These are phyloP conservation scores for Polyommatus icarus DNA, from an alignment of 2,888 invertebrate species.

Conservation along the genomic window DNA sequence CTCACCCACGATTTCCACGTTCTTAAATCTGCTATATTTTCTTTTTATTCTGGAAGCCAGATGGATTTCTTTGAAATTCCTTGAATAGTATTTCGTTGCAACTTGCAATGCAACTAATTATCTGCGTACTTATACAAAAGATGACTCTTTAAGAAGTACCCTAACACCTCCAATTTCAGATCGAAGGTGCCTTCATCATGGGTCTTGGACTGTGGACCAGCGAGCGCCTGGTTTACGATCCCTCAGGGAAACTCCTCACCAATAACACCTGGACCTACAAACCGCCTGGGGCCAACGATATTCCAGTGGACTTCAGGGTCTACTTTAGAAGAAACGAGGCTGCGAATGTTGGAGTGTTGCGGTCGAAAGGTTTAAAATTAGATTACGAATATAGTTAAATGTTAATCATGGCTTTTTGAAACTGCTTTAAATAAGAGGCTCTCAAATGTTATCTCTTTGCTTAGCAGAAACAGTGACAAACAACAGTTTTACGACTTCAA, in stretches of 20 bases:
- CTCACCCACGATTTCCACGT: too few relatives aligned
- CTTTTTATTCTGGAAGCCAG: too few relatives aligned
- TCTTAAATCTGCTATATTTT: too few relatives aligned
- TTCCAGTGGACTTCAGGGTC: conserved; percentile 84
- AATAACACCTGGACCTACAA: conserved; percentile 88
- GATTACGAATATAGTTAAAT: background rate
- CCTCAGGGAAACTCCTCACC: conserved; percentile 82
- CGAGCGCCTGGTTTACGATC: conserved; percentile 82
- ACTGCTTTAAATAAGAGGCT: too few relatives aligned
- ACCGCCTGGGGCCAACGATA: conserved; percentile 85
- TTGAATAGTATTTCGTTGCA: too few relatives aligned
- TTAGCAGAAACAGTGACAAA: too few relatives aligned
- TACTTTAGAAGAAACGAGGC: conserved; percentile 81
- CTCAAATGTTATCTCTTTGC: too few relatives aligned
- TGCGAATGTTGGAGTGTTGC: conserved; percentile 82
- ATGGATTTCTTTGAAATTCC: too few relatives aligned
- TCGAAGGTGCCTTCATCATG: conserved; percentile 88
- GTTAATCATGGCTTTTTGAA: background rate
- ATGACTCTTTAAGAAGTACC: too few relatives aligned
- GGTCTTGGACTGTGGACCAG: conserved; percentile 85
- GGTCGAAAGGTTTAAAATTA: conserved; percentile 82
- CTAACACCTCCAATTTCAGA: conserved; percentile 48
- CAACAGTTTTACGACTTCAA: too few relatives aligned
- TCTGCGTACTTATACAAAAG: too few relatives aligned
- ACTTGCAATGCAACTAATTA: too few relatives aligned